Evolutionary conservation across 2,797 vertebrate species (phyloP), one percentile per base, ranked within the genome.

Genomic region (Acanthornis magna): DNA sequence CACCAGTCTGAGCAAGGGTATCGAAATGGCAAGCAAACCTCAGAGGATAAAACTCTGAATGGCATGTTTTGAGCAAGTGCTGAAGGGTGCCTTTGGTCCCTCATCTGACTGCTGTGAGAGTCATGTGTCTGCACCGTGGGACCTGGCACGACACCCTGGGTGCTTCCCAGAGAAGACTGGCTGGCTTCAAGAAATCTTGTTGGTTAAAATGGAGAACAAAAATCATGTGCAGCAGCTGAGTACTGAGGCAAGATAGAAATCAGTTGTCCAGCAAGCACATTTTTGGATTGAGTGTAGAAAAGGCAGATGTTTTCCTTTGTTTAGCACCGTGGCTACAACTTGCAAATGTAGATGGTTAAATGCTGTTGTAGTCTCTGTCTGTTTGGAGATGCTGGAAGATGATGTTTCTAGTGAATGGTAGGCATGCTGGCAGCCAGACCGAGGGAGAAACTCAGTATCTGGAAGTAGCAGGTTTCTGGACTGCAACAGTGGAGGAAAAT

Each of bases 41-140:
- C 94, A 96, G 88, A 77, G 91, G 94, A 93, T 94, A 95, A 70
- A 93, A 93, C 63, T 76, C 36, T 95, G 85, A 95, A 92, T 95
- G 90, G 84, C 80, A 79, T 85, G 90, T 88, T 95, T 93, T 78
- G 91, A 92, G 92, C 36, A 9, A 45, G 74, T 67, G 85, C 79
- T 58, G 73, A 80, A 77, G 62, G 51, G 29, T 82, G 85, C 45
- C 63, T 94, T 70, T 21, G 66, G 77, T 60, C 38, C 36, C 68
- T 91, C 92, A 71, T 87, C 88, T 94, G 94, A 79, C 80, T 68
- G 79, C 85, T 51, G 27, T 36, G 80, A 76, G 67, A n/a, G 47
- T 95, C 91, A 89, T 54, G 75, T 61, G 95, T 62, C 65, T 54
- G 78, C 1, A 17, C 54, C 1, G 4, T 6, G 55, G 71, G 81